Base-by-base conservation (phyloP, 2,113 vertebrate genomes). In the Neogale vison region DNA sequence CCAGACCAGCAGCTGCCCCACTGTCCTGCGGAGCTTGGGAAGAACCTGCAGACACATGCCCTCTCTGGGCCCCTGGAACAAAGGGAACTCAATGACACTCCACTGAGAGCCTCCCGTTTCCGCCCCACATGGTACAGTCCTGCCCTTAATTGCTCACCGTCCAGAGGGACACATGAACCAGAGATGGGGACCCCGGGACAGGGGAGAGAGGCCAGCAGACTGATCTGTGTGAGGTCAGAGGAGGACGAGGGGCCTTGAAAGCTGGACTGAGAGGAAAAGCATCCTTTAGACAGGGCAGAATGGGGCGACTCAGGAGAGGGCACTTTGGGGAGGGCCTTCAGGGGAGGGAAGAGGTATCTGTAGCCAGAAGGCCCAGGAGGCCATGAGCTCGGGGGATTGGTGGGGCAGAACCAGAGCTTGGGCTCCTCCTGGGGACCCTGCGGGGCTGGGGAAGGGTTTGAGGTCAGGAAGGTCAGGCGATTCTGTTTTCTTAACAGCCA, bases 61-160 rank as follows among this genome's bases (percentile, higher is more conserved):
- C 8, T 39, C 57, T 77, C 26, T 57, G 36, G 67, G 23, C 3
- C 52, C 72, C 57, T 3, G 1, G 74, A 26, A 13, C 26, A 36
- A 1, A 1, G 13, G 59, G 15, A 8, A 0, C 36, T 74, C 6
- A 4, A 4, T 0, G 24, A 76, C 39, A 13, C 47, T 15, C 39
- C 1, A 0, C 94, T 18, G 45, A 21, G 42, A 42, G 39, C 17
- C 36, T 72, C 50, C 17, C 0, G 0, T 82, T 9, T 45, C 23
- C 26, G 23, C 55, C 15, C 18, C 26, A n/a, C 21, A 0, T 7
- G 52, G 26, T n/a, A 5, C 0, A 3, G 18, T n/a, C 24, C 71
- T 65, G 69, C n/a, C 67, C 59, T 71, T 67, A 29, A 47, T 6
- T 45, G 84, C 26, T 55, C 50, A n/a, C 50, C 20, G 0, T 57